Conservation (phyloP, 2,797 vertebrate genomes). For the Carcharodon carcharias region DNA sequence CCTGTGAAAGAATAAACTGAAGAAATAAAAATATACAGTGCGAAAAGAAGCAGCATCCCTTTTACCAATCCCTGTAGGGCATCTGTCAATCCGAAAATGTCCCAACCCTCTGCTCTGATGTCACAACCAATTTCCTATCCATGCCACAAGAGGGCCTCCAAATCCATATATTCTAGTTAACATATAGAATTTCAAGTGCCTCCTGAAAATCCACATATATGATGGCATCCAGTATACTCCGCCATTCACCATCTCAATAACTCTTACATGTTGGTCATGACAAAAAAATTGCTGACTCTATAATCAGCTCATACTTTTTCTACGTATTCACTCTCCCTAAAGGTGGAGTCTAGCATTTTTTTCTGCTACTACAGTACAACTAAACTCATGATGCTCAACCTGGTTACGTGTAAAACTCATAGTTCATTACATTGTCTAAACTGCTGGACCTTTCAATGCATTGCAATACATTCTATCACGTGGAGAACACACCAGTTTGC, state of each 20-base stretch:
- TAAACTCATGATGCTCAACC: neutral
- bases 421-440: neutral
- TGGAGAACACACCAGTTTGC: neutral
- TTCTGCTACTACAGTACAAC: neutral
- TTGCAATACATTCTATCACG: neutral
- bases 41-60: neutral
- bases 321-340: neutral
- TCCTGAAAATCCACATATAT: neutral
- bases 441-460: neutral
- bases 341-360: neutral
- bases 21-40: neutral
- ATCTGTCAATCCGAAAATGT: neutral
- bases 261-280: neutral
- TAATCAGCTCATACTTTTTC: neutral
- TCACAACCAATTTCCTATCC: neutral
- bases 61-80: neutral
- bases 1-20: neutral
- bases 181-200: neutral
- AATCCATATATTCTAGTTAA: neutral
- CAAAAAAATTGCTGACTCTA: neutral
- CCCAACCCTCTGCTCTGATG: neutral
- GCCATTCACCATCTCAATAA: neutral
- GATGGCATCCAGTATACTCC: neutral
- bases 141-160: slow-evolving; percentile 11
- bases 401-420: neutral